These are phyloP conservation scores for Ormyrus pomaceus DNA, from an alignment of 2,888 invertebrate species.

Conservation along the genomic window DNA sequence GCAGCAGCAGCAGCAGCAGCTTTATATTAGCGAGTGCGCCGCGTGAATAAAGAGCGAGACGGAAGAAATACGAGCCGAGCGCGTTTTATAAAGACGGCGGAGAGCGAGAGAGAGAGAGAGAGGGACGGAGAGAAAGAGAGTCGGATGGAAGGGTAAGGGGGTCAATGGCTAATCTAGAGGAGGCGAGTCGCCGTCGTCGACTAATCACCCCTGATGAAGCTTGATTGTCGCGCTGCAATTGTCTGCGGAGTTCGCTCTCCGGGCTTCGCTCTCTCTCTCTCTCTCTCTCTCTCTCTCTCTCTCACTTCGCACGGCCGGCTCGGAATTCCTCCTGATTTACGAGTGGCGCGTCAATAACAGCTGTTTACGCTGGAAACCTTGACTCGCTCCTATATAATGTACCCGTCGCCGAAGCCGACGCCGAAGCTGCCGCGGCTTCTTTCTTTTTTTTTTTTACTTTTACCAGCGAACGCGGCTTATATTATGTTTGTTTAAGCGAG, in stretches of 20 bases:
- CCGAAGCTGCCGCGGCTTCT: not conserved
- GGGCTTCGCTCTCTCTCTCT: constrained; percentile 7
- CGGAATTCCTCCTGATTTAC: constrained; percentile 43
- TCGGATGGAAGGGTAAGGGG: constrained; percentile 59
- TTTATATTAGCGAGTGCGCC: constrained; percentile 29
- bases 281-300: constrained; percentile 20
- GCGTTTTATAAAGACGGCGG: not conserved
- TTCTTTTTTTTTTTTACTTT: not conserved
- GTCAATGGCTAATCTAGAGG: constrained; percentile 64
- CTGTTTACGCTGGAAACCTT: constrained; percentile 33
- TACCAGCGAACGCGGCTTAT: not conserved
- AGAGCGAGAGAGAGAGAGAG: constrained; percentile 22
- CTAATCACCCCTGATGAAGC: constrained; percentile 69
- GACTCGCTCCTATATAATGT: not conserved
- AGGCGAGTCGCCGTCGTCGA: constrained; percentile 61
- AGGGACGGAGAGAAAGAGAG: constrained; percentile 11
- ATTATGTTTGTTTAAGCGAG: not conserved
- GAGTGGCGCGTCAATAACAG: constrained; percentile 27
- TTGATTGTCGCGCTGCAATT: constrained; percentile 65
- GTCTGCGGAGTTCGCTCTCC: constrained; percentile 54
- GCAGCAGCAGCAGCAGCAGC: not conserved
- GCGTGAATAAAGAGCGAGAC: constrained; percentile 43
- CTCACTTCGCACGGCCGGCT: not conserved
- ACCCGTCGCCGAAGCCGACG: not conserved
- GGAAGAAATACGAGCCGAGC: constrained; percentile 37